These are phyloP conservation scores for Brachionus koreanus DNA, from an alignment of 1,140 invertebrate species.

Conservation along the genomic window DNA sequence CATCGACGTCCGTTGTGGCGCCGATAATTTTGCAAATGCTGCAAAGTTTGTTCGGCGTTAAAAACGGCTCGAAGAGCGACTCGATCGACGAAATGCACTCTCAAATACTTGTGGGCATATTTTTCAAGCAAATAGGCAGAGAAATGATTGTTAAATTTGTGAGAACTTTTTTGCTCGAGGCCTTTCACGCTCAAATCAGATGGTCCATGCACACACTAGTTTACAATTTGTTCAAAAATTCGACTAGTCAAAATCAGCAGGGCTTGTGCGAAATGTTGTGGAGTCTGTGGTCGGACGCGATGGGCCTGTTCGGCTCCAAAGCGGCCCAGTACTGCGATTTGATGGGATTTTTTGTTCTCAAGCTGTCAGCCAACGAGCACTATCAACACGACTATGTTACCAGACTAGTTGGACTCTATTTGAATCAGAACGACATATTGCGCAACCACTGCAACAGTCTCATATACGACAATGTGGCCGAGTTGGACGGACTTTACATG, in stretches of 20 bases:
- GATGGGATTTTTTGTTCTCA: constrained; percentile 83
- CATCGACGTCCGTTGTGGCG: background rate
- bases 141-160: constrained; percentile 73
- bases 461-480: constrained; percentile 74
- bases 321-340: constrained; percentile 93
- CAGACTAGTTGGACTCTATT: constrained; percentile 76
- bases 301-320: constrained; percentile 84
- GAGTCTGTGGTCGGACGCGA: constrained; percentile 76
- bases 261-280: constrained; percentile 76
- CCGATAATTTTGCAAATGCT: constrained; percentile 24
- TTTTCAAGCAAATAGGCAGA: constrained; percentile 68
- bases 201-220: constrained; percentile 80
- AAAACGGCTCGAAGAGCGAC: background rate
- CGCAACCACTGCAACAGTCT: constrained; percentile 80
- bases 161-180: constrained; percentile 83
- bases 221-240: constrained; percentile 64
- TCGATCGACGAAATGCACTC: constrained; percentile 69
- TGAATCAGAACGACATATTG: constrained; percentile 78
- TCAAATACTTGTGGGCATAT: constrained; percentile 67
- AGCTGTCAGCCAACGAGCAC: constrained; percentile 61
- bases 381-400: constrained; percentile 62
- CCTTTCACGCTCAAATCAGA: constrained; percentile 81
- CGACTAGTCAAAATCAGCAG: constrained; percentile 69
- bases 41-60: background rate
- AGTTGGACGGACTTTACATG: constrained; percentile 90